Conservation (phyloP, 2,888 invertebrate species). For the Phorcus lineatus region DNA sequence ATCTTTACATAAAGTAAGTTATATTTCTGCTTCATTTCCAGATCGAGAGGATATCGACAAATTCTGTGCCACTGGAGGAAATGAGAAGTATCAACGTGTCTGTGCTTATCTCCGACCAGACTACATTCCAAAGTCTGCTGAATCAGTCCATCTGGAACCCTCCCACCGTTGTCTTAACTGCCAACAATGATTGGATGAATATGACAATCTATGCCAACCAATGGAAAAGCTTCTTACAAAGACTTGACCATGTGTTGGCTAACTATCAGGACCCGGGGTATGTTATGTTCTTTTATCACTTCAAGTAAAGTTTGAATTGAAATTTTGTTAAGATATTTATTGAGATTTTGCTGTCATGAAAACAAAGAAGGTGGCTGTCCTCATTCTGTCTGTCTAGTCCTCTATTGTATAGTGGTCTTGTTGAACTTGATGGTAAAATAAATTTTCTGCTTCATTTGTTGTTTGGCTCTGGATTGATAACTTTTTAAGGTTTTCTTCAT, state of each 20-base stretch:
- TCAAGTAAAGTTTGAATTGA: too few species aligned
- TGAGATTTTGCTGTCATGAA: too few species aligned
- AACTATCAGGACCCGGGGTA: conserved; percentile 34
- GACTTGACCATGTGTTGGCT: conserved; percentile 12
- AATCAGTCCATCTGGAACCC: conserved; percentile 38
- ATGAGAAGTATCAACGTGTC: conserved; percentile 32
- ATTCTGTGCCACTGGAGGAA: conserved; percentile 16
- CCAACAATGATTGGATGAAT: conserved; percentile 42
- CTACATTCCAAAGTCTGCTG: conserved; percentile 38
- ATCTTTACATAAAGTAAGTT: too few species aligned
- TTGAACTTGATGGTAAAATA: too few species aligned
- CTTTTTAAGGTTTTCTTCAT: too few species aligned
- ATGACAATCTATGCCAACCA: conserved; percentile 35
- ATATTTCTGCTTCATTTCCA: neutral
- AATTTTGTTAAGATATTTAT: neutral
- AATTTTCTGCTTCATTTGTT: too few species aligned
- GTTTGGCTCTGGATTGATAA: too few species aligned
- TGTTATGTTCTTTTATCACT: neutral
- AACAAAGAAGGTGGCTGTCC: too few species aligned
- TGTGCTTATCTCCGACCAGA: conserved; percentile 22
- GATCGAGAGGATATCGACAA: neutral
- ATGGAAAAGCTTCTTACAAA: conserved; percentile 41
- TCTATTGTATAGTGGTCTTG: too few species aligned
- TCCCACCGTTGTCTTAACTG: conserved; percentile 43
- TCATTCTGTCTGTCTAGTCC: too few species aligned